A percentile compares a stretch with the other conserved stretches of the same genome.
Evolutionary conservation across 1,140 invertebrate genomes (phyloP).

Genomic region (Venturia canescens): DNA sequence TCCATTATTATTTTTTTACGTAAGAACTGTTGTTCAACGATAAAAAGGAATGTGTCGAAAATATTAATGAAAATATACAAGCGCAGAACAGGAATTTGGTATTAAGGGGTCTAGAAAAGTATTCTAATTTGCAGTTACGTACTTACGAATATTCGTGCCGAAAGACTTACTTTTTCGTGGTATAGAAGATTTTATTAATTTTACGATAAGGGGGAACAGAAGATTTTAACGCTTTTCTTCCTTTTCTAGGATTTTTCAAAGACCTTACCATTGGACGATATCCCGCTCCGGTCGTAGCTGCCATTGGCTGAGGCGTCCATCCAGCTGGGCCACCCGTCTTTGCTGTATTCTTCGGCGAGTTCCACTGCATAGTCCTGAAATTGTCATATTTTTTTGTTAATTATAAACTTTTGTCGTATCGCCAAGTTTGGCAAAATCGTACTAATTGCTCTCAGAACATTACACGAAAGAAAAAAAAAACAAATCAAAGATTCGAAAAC

Average conservation of each 20-base stretch:
- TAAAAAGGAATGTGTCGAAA: not conserved
- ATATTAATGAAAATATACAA: not conserved
- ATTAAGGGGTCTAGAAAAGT: constrained; percentile 10
- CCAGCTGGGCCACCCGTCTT: constrained; percentile 83
- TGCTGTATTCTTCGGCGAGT: constrained; percentile 89
- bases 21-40: not conserved
- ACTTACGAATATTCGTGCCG: constrained; percentile 45
- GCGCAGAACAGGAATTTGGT: not conserved
- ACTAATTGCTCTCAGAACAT: not conserved
- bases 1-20: not conserved
- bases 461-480: not conserved
- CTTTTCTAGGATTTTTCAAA: not conserved
- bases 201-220: constrained; percentile 2
- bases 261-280: constrained; percentile 88
- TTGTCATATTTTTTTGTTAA: too few species aligned
- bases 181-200: not conserved
- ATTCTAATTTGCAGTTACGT: constrained; percentile 14
- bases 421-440: not conserved
- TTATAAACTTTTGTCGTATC: too few species aligned
- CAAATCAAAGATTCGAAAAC: not conserved
- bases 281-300: constrained; percentile 88
- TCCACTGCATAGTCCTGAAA: constrained; percentile 87
- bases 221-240: constrained; percentile 9
- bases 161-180: constrained; percentile 22
- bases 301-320: constrained; percentile 91